Conservation (phyloP, 2,797 vertebrate species). For the Sebastes hubbsi region DNA sequence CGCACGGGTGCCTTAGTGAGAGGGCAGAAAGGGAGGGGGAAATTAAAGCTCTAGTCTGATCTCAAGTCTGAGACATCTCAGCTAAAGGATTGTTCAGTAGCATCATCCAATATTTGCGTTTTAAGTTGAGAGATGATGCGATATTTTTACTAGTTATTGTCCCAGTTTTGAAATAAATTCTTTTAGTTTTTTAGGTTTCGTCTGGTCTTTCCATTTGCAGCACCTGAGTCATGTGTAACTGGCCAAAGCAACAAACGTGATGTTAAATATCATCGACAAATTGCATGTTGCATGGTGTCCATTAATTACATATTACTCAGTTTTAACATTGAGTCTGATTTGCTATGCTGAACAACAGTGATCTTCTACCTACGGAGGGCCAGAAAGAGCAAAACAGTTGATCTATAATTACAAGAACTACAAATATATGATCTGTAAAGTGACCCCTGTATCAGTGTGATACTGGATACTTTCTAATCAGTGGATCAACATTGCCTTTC, state of each 20-base stretch:
- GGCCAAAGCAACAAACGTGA: conserved; percentile 26
- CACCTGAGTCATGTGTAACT: not conserved
- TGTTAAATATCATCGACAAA: conserved; percentile 4
- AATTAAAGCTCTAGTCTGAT: conserved; percentile 2
- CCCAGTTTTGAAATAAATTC: not conserved
- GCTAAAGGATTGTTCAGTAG: conserved; percentile 20
- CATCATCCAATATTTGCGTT: conserved; percentile 47
- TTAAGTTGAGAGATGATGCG: conserved; percentile 47
- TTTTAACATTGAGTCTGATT: not conserved
- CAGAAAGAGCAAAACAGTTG: not conserved
- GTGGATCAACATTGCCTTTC: conserved; percentile 25
- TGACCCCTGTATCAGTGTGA: not conserved
- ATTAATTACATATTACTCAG: not conserved
- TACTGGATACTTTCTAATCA: not conserved
- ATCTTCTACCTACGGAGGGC: not conserved
- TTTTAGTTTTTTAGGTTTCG: not conserved
- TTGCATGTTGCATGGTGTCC: not conserved
- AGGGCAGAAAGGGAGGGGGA: conserved; percentile 48
- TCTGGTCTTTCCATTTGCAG: not conserved
- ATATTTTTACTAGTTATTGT: conserved; percentile 19
- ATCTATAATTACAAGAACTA: not conserved
- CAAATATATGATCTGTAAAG: not conserved
- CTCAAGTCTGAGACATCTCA: conserved; percentile 30
- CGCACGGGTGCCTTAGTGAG: conserved; percentile 82
- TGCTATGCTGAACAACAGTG: not conserved